Evolutionary conservation across 2,113 vertebrate species (phyloP), one percentile per base, ranked within the genome.

Genomic region (Otolemur garnettii): DNA sequence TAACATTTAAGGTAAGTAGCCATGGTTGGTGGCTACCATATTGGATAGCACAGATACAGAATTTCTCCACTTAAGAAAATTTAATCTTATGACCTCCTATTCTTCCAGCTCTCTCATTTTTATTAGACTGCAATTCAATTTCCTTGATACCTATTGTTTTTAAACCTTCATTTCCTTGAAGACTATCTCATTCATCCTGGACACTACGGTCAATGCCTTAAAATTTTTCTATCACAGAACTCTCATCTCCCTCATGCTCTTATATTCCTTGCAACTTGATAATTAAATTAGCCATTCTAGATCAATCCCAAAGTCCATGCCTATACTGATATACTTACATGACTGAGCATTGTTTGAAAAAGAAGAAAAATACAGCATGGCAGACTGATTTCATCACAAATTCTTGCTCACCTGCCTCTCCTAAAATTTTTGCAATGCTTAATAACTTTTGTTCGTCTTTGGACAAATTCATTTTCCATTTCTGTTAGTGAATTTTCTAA

Each of bases 201-300:
- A 60, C 28, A 18, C 59, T 71, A 1, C 45, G 17, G 26, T 86
- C 35, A 42, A 74, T 35, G 38, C 60, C 74, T 77, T 93, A 66
- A 75, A 81, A 33, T 5, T 28, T 78, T 33, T 50, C 71, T 87
- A 28, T 79, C 50, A n/a, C 24, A 30, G 42, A 62, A 33, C 2
- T 28, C n/a, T 72, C 21, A 84, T n/a, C 55, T 92, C n/a, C 42
- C 26, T 60, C 71, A 21, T 57, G 38, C 15, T 89, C 62, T 68
- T 45, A n/a, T 2, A 33, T 86, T 95, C 45, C 24, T 8, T 50
- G 33, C 79, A 64, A 64, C 57, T 33, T 72, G 62, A 11, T 68
- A 59, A 84, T 94, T 85, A 66, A 85, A 80, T 22, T 42, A 90
- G 21, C 35, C 89, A 74, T 80, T 92, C 72, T 74, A 22, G 50